A percentile compares a stretch with the other conserved stretches of the same genome.
phyloP scores from a whole-genome alignment of 2,888 invertebrate genomes.

The Achlya flavicornis region DNA sequence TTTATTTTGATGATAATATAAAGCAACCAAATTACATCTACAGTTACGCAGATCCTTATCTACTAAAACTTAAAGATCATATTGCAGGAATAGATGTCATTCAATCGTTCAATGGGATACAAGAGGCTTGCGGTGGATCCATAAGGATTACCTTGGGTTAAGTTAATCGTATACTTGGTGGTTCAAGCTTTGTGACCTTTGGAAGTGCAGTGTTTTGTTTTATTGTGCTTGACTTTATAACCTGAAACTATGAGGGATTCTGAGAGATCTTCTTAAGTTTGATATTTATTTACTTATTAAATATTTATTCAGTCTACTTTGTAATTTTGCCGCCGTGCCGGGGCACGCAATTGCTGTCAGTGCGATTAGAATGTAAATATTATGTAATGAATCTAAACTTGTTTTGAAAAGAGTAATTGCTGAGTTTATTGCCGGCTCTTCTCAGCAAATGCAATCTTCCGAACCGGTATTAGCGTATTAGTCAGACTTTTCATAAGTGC shows the following conservation, averaged over 20 bases:
- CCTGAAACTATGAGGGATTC: neutral
- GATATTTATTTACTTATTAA: too few relatives aligned
- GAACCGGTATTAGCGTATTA: too few relatives aligned
- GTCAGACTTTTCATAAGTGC: too few relatives aligned
- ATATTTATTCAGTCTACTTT: too few relatives aligned
- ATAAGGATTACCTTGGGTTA: conserved; percentile 46
- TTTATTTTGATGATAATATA: conserved; percentile 37
- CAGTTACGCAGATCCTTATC: conserved; percentile 17
- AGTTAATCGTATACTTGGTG: conserved; percentile 39
- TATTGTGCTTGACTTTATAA: neutral
- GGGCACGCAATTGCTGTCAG: too few relatives aligned
- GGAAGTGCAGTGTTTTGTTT: conserved; percentile 25
- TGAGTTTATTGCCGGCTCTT: too few relatives aligned
- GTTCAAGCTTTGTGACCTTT: conserved; percentile 34
- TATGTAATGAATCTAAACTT: too few relatives aligned
- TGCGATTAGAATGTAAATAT: too few relatives aligned
- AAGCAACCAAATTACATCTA: conserved; percentile 16
- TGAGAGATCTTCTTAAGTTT: too few relatives aligned
- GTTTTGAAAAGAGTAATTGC: too few relatives aligned
- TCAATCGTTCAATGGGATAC: conserved; percentile 42
- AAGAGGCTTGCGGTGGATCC: conserved; percentile 50
- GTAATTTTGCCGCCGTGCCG: too few relatives aligned
- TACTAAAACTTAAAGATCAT: conserved; percentile 14
- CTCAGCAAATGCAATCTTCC: too few relatives aligned
- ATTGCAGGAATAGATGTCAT: conserved; percentile 14